These are phyloP conservation scores for Homarus americanus DNA, from an alignment of 1,140 invertebrate species.

Conservation along the genomic window DNA sequence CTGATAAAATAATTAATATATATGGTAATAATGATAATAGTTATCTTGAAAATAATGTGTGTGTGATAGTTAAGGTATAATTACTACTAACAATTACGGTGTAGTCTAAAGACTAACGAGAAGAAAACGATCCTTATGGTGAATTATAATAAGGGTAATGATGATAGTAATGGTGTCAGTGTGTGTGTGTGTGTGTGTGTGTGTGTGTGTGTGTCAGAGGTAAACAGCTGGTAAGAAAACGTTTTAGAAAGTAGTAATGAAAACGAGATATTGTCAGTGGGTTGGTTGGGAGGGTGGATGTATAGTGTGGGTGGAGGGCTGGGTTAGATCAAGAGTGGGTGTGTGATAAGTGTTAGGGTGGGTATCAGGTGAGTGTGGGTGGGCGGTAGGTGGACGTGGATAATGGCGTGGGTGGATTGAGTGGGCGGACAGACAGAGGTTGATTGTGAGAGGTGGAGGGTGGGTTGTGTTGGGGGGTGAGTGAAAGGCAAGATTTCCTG, in stretches of 20 bases:
- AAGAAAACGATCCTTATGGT: no score
- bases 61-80: no score
- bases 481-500: no score
- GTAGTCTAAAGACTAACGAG: no score
- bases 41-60: no score
- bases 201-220: slow-evolving; percentile 6
- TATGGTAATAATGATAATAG: not conserved
- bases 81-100: no score
- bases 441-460: not conserved
- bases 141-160: not conserved
- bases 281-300: no score
- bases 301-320: not conserved
- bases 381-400: not conserved
- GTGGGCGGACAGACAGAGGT: not conserved
- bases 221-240: not conserved
- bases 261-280: no score
- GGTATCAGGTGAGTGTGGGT: no score
- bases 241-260: not conserved
- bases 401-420: not conserved
- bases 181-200: slow-evolving; percentile 6
- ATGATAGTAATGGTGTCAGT: no score
- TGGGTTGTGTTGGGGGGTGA: no score
- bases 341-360: not conserved
- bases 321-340: not conserved
- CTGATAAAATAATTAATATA: not conserved